A percentile compares a stretch with the other conserved stretches of the same genome.
Conservation (phyloP, 2,888 invertebrate species). For the Eurytoma adleriae region DNA sequence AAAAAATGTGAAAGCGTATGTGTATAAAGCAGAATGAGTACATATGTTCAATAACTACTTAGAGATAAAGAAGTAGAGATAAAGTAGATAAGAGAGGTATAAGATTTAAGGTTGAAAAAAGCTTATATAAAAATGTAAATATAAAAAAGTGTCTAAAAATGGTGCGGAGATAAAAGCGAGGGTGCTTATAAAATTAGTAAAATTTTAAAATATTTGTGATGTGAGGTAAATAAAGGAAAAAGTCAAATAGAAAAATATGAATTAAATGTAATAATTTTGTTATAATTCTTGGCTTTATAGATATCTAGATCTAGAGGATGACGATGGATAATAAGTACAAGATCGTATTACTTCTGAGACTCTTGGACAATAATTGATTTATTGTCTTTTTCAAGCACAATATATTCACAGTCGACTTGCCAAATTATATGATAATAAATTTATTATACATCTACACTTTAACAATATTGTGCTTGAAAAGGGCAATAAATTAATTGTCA, state of each 20-base stretch:
- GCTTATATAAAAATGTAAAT: slow-evolving; percentile 58
- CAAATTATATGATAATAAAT: too few relatives aligned
- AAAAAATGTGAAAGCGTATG: slow-evolving; percentile 46
- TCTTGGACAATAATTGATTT: not conserved
- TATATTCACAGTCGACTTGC: too few relatives aligned
- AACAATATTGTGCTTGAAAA: too few relatives aligned
- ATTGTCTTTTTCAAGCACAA: too few relatives aligned
- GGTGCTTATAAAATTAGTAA: slow-evolving; percentile 56
- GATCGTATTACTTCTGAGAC: too few relatives aligned
- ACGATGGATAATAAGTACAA: too few relatives aligned
- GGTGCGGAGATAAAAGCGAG: slow-evolving; percentile 53
- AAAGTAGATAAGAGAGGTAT: slow-evolving; percentile 24
- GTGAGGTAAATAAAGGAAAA: slow-evolving; percentile 1
- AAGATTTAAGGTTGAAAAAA: slow-evolving; percentile 55
- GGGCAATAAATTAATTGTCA: too few relatives aligned
- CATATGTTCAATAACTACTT: slow-evolving; percentile 45
- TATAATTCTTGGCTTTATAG: not conserved
- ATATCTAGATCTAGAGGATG: too few relatives aligned
- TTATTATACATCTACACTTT: too few relatives aligned
- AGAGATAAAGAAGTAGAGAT: slow-evolving; percentile 55
- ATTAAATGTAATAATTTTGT: not conserved
- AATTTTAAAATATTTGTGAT: slow-evolving; percentile 34
- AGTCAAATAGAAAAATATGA: slow-evolving; percentile 26
- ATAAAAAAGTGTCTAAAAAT: slow-evolving; percentile 50
- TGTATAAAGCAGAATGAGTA: slow-evolving; percentile 39